Conservation (phyloP, 2,888 invertebrate species). For the Eurytoma adleriae region DNA sequence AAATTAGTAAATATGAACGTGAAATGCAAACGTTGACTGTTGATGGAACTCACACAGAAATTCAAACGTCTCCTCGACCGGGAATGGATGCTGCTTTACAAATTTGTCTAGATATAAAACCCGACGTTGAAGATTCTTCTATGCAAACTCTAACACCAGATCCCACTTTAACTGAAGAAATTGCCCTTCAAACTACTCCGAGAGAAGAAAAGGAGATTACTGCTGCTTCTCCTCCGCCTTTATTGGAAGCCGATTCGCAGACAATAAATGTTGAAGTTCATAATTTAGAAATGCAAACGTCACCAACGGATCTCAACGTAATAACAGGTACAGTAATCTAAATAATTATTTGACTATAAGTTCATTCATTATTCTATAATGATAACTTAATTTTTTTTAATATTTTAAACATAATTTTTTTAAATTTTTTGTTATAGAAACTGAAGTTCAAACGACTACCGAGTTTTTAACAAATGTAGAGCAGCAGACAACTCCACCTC, state of each 20-base stretch:
- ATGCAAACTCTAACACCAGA: constrained; percentile 76
- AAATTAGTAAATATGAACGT: constrained; percentile 59
- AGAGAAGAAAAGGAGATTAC: constrained; percentile 51
- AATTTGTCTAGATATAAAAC: constrained; percentile 61
- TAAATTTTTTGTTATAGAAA: constrained; percentile 68
- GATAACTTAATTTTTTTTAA: background rate
- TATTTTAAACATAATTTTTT: background rate
- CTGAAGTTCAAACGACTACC: constrained; percentile 78
- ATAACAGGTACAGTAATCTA: constrained; percentile 41
- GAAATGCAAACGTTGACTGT: constrained; percentile 78
- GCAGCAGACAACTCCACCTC: constrained; percentile 71
- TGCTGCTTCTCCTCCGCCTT: constrained; percentile 60
- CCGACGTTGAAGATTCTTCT: constrained; percentile 76
- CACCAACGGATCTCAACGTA: constrained; percentile 60
- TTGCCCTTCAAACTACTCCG: constrained; percentile 74
- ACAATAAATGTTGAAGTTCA: constrained; percentile 67
- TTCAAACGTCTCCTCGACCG: constrained; percentile 81
- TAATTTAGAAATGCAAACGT: constrained; percentile 68
- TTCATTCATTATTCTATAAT: background rate
- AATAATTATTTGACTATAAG: background rate
- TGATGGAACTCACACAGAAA: constrained; percentile 76
- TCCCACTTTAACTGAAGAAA: constrained; percentile 71
- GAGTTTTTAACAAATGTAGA: constrained; percentile 64
- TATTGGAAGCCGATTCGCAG: constrained; percentile 75
- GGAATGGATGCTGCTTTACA: constrained; percentile 76